Percentiles rank a stretch among this genome's conserved stretches.
These are phyloP conservation scores for Plecturocebus donacophilus DNA, from an alignment of 2,113 vertebrate species.

Conservation along the genomic window DNA sequence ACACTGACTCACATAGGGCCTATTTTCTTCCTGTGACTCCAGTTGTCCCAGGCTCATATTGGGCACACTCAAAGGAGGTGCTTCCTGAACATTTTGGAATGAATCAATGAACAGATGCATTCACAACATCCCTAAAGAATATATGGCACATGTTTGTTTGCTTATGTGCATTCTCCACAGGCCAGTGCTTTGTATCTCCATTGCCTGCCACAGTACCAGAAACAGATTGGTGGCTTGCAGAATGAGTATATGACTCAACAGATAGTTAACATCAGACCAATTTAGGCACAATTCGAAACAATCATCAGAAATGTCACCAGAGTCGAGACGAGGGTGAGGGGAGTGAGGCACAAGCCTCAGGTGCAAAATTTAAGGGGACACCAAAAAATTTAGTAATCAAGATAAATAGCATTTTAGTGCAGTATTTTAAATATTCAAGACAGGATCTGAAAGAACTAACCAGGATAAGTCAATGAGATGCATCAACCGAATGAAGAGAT, in stretches of 20 bases:
- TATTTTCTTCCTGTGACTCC: neutral
- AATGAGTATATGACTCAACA: neutral
- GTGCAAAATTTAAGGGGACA: neutral
- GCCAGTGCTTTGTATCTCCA: neutral
- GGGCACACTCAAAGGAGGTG: neutral
- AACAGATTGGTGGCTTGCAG: neutral
- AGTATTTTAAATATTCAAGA: constrained; percentile 28
- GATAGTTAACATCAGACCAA: neutral
- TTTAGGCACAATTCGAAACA: neutral
- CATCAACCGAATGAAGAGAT: neutral
- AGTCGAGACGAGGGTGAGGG: neutral
- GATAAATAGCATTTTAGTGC: neutral
- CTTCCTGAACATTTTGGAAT: neutral
- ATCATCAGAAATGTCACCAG: neutral
- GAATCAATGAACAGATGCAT: neutral
- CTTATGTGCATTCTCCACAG: neutral
- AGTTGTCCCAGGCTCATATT: neutral
- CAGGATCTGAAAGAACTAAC: neutral
- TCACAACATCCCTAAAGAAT: neutral
- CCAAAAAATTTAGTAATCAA: neutral
- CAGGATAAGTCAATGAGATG: neutral
- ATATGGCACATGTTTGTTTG: neutral
- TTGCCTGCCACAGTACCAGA: neutral
- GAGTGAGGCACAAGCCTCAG: neutral
- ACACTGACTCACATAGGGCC: neutral